Percentiles rank a stretch among this genome's conserved stretches.
These are phyloP conservation scores for Troilus luridus DNA, from an alignment of 2,888 invertebrate species.

Conservation along the genomic window DNA sequence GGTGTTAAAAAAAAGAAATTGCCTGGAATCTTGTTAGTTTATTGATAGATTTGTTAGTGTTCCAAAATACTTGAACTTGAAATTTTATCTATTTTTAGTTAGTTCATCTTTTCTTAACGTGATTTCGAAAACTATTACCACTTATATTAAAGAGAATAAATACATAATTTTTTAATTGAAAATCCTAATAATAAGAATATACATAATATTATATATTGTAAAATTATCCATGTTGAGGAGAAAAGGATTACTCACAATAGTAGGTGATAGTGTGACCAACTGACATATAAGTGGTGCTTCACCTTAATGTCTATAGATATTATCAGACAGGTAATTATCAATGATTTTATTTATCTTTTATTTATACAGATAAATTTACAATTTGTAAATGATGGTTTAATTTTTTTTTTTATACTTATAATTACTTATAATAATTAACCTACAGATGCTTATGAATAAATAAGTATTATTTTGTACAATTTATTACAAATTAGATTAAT, in stretches of 20 bases:
- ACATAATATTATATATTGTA: background rate
- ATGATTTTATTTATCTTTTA: background rate
- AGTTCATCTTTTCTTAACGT: too few species aligned
- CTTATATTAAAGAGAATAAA: too few species aligned
- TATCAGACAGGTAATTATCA: background rate
- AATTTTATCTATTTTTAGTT: too few species aligned
- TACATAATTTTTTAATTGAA: background rate
- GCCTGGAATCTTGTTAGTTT: too few species aligned
- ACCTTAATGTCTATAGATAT: background rate
- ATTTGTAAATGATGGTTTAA: background rate
- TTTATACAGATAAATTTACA: background rate
- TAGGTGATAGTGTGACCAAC: background rate
- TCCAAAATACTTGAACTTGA: too few species aligned
- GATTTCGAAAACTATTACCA: too few species aligned
- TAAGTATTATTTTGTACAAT: background rate
- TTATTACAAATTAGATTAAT: background rate
- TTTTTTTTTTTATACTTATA: background rate
- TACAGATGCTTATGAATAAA: background rate
- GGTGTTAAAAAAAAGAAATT: too few species aligned
- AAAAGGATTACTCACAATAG: background rate
- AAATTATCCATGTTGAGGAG: background rate
- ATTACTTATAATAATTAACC: too few species aligned
- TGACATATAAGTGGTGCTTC: conserved; percentile 1
- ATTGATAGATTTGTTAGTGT: too few species aligned
- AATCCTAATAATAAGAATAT: background rate